A percentile compares a stretch with the other conserved stretches of the same genome.
These are phyloP conservation scores for Sarcophaga bullata DNA, from an alignment of 1,140 invertebrate species.

Conservation along the genomic window DNA sequence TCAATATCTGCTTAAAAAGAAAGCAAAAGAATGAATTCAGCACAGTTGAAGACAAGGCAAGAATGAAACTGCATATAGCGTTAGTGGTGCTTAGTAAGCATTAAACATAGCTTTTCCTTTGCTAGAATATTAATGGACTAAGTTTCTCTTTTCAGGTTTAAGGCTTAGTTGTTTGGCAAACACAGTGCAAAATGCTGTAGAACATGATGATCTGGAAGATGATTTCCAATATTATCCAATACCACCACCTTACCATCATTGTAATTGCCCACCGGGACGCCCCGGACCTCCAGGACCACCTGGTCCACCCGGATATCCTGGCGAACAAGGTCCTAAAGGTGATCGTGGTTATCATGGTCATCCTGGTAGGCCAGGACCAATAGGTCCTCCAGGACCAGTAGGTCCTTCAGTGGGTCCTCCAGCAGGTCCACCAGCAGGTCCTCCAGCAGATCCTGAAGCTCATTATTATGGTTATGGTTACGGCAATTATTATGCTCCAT, in stretches of 20 bases:
- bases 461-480: no score
- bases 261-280: background rate
- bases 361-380: background rate
- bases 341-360: background rate
- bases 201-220: background rate
- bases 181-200: background rate
- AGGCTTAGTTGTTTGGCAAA: background rate
- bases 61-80: background rate
- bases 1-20: no score
- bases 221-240: background rate
- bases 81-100: background rate
- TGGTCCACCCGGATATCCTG: background rate
- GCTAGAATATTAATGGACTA: background rate
- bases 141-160: background rate
- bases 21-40: background rate
- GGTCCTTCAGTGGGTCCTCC: background rate
- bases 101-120: background rate
- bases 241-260: background rate
- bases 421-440: background rate
- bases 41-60: background rate
- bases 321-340: background rate
- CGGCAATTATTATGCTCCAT: no score
- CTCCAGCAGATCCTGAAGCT: no score
- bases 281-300: conserved; percentile 7
- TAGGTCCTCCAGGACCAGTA: background rate